phyloP scores from a whole-genome alignment of 1,140 invertebrate species.

The Patella vulgata region DNA sequence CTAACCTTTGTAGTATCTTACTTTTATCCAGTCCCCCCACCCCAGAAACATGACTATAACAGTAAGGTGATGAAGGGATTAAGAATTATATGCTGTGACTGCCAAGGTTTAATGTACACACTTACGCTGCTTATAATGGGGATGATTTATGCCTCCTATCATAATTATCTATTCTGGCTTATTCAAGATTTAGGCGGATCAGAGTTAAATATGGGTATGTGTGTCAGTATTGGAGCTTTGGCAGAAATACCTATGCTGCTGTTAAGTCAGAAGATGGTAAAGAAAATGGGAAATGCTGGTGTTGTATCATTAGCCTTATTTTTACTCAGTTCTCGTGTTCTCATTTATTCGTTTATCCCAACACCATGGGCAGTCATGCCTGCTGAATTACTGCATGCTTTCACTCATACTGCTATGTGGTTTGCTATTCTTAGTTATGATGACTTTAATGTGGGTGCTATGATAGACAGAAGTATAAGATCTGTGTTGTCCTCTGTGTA shows the following conservation, averaged over 20 bases:
- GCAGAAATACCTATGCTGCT: slow-evolving; percentile 59
- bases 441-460: slow-evolving; percentile 55
- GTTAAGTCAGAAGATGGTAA: slow-evolving; percentile 48
- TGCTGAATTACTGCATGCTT: slow-evolving; percentile 51
- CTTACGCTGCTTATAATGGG: slow-evolving; percentile 56
- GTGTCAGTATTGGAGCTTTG: slow-evolving; percentile 48
- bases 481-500: slow-evolving; percentile 58
- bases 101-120: slow-evolving; percentile 47
- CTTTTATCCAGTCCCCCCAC: slow-evolving; percentile 54
- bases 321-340: slow-evolving; percentile 39
- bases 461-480: slow-evolving; percentile 52
- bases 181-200: slow-evolving; percentile 55
- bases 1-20: slow-evolving; percentile 50
- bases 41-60: slow-evolving; percentile 44
- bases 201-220: slow-evolving; percentile 55
- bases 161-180: slow-evolving; percentile 62
- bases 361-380: slow-evolving; percentile 58
- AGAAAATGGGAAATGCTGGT: slow-evolving; percentile 47
- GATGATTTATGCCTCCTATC: slow-evolving; percentile 47
- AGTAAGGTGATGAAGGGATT: slow-evolving; percentile 49
- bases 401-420: slow-evolving; percentile 61
- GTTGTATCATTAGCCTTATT: slow-evolving; percentile 45
- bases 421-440: slow-evolving; percentile 55
- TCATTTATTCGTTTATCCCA: slow-evolving; percentile 55
- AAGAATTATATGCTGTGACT: slow-evolving; percentile 48